Evolutionary conservation across 37 sponge, comb jelly and placozoan genomes (phyloP), one percentile per base, ranked within the genome.

Genomic region (Spongilla lacustris): DNA sequence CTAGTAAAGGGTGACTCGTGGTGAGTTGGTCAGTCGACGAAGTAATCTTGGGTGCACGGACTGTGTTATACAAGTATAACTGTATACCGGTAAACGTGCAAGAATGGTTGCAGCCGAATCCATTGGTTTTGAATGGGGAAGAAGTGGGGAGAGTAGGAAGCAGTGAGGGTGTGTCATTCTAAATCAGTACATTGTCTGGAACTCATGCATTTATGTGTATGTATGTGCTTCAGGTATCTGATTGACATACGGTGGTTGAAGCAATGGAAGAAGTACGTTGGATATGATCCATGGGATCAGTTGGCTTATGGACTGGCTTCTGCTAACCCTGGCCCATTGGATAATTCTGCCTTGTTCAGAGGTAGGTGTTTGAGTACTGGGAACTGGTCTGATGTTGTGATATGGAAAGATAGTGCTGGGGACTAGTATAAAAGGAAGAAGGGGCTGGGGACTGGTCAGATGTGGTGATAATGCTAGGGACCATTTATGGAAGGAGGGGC

Each of bases 251-350:
- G 87, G 4, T 93, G 93, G 93, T 77, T 93, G 73, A 93, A 89
- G 75, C 86, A 89, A 79, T 93, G 93, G 93, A 93, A 93, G 89
- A 83, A 82, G 48, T 93, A 82, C 50, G 86, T 89, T 41, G 93
- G 93, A 5, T 93, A 70, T 77, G 93, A 93, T 36, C 3, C 71
- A 0, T 86, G 89, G 89, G 83, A 89, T 38, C 72, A 33, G 73
- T 27, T 12, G 17, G 6, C 41, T 31, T 81, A 70, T 66, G 93
- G 93, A 67, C 70, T 74, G 17, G 83, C 79, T 0, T 80, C 77
- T 17, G 87, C 78, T 21, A 81, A 89, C n/a, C 95, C 95, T 24
- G 95, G 95, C 28, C 95, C 95, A 5, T 89, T 95, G 19, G 92
- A 95, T 81, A 95, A 91, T 79, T 74, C 79, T 49, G 79, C 83